These are phyloP conservation scores for Erinaceus europaeus DNA, from an alignment of 2,113 vertebrate genomes.

Conservation along the genomic window DNA sequence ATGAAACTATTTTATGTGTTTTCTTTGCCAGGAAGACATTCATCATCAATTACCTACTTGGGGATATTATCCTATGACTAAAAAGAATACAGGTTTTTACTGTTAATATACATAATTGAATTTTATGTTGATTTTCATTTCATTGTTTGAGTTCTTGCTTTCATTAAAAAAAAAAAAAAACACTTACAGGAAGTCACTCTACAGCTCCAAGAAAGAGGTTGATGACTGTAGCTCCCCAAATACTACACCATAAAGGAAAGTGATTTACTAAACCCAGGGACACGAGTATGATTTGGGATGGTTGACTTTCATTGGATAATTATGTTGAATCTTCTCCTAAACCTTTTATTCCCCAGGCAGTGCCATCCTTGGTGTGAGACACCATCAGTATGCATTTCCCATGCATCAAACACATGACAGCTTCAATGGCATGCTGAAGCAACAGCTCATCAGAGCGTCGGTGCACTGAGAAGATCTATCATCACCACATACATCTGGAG, in stretches of 20 bases:
- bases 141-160: background rate
- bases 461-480: constrained; percentile 71
- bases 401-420: constrained; percentile 73
- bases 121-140: constrained; percentile 24
- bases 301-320: constrained; percentile 67
- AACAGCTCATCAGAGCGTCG: constrained; percentile 72
- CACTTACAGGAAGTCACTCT: background rate
- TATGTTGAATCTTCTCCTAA: constrained; percentile 65
- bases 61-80: background rate
- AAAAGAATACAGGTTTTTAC: background rate
- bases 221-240: background rate
- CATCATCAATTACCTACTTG: background rate
- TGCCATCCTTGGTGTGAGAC: constrained; percentile 54
- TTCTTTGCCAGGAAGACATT: background rate
- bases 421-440: constrained; percentile 65
- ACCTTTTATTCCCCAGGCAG: constrained; percentile 70
- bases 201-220: background rate
- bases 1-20: no score
- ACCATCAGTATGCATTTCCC: constrained; percentile 65
- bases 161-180: background rate
- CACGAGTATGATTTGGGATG: constrained; percentile 17
- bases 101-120: background rate
- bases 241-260: constrained; percentile 17
- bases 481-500: constrained; percentile 59
- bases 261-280: constrained; percentile 29